Evolutionary conservation across 2,888 invertebrate genomes (phyloP).

Genomic region (Apodemia mormo): DNA sequence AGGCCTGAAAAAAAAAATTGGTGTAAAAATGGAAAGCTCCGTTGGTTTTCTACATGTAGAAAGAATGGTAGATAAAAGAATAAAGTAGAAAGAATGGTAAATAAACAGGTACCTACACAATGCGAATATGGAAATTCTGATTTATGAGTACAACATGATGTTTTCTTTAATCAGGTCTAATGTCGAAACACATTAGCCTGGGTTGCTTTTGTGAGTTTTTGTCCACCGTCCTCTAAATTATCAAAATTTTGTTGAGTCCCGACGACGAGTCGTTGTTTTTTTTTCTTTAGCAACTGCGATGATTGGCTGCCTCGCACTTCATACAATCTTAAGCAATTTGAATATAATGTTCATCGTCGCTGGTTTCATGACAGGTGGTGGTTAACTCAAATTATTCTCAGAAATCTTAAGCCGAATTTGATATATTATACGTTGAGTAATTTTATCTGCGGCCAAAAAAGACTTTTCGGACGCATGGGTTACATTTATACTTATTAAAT

Average conservation of each 20-base stretch:
- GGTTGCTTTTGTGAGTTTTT: background rate
- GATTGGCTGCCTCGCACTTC: constrained; percentile 61
- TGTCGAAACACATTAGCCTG: background rate
- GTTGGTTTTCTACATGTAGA: no score
- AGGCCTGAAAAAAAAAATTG: no score
- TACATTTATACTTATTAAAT: constrained; percentile 33
- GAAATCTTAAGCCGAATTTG: constrained; percentile 52
- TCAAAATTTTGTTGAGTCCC: constrained; percentile 51
- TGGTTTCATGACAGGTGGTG: constrained; percentile 48
- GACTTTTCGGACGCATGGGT: constrained; percentile 35
- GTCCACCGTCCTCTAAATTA: constrained; percentile 14
- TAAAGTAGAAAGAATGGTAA: no score
- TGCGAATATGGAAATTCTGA: background rate
- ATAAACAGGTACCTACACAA: no score
- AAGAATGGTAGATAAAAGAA: no score
- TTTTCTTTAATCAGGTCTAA: constrained; percentile 8
- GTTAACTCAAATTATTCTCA: constrained; percentile 48
- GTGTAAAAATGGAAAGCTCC: no score
- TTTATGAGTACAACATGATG: background rate
- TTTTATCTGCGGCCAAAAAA: constrained; percentile 29
- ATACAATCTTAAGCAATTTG: constrained; percentile 58
- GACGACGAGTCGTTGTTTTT: constrained; percentile 19
- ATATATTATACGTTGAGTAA: constrained; percentile 32
- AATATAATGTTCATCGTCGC: constrained; percentile 46
- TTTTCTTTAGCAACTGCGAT: constrained; percentile 55